Conservation (phyloP, 2,888 invertebrate species). For the Cheilosia vernalis region DNA sequence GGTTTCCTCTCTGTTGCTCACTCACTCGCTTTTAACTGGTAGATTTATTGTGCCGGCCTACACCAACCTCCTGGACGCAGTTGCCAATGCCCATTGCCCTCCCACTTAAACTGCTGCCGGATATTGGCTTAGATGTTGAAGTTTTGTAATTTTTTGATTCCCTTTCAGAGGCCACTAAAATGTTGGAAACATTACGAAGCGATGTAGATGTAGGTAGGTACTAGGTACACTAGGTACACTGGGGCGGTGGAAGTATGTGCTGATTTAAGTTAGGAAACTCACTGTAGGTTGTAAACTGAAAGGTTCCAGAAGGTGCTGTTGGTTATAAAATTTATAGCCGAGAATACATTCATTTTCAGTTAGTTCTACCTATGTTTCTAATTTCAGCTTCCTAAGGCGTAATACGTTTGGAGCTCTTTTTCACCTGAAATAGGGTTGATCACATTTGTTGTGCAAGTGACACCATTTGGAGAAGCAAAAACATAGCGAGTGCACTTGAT, state of each 20-base stretch:
- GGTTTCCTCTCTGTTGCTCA: neutral
- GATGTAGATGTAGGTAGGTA: neutral
- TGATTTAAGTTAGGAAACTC: too few relatives aligned
- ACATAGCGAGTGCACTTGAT: too few relatives aligned
- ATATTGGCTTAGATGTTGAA: neutral
- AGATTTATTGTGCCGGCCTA: slow-evolving; percentile 22
- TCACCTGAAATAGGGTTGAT: too few relatives aligned
- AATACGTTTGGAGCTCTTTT: too few relatives aligned
- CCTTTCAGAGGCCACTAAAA: neutral
- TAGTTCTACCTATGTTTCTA: too few relatives aligned
- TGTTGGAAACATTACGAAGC: neutral
- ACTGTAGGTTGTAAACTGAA: too few relatives aligned
- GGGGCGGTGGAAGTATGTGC: neutral
- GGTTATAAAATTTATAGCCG: too few relatives aligned
- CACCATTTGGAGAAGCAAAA: too few relatives aligned
- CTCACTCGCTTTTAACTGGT: slow-evolving; percentile 16
- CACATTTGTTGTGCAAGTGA: too few relatives aligned
- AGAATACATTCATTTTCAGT: too few relatives aligned
- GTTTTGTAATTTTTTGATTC: neutral
- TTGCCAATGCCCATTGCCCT: neutral
- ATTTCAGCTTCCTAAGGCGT: too few relatives aligned
- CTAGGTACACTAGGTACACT: neutral
- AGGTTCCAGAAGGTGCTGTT: too few relatives aligned
- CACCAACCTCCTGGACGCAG: neutral
- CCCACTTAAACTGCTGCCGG: neutral